phyloP scores from a whole-genome alignment of 2,888 invertebrate species.

The Clostera curtula region DNA sequence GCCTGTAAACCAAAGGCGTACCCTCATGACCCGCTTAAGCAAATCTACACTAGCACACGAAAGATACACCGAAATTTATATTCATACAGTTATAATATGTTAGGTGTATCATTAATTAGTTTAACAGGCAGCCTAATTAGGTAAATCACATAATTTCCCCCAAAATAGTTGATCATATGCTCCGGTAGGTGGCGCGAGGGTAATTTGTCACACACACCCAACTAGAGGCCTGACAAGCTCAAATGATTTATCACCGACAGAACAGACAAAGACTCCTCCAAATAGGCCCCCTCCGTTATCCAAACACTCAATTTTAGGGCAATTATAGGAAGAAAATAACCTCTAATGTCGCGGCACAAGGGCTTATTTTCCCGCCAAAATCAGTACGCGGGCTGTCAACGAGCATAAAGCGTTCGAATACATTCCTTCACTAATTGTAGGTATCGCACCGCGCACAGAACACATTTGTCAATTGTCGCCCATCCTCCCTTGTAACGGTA shows the following conservation, averaged over 20 bases:
- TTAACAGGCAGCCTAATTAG: no score
- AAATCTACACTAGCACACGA: no score
- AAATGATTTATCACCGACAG: constrained; percentile 61
- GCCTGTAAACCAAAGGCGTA: no score
- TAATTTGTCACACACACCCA: constrained; percentile 65
- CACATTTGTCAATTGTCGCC: constrained; percentile 73
- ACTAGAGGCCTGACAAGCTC: constrained; percentile 51
- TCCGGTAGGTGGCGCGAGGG: constrained; percentile 46
- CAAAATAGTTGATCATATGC: constrained; percentile 35
- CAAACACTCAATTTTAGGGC: constrained; percentile 60
- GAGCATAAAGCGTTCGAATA: constrained; percentile 48
- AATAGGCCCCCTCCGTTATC: constrained; percentile 56
- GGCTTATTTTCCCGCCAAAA: constrained; percentile 53
- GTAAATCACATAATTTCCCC: constrained; percentile 4
- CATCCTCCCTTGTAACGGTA: constrained; percentile 44
- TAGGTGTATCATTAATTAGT: no score
- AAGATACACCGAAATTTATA: no score
- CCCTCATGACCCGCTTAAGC: no score
- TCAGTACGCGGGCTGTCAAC: constrained; percentile 40
- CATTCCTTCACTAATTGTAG: constrained; percentile 68
- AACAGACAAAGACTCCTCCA: constrained; percentile 59
- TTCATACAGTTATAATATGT: no score
- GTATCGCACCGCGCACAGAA: constrained; percentile 57
- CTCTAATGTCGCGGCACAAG: constrained; percentile 41
- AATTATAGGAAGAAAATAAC: constrained; percentile 51